Percentiles rank a stretch among this genome's conserved stretches.
Evolutionary conservation across 1,140 invertebrate genomes (phyloP).

Genomic region (Dreissena polymorpha): DNA sequence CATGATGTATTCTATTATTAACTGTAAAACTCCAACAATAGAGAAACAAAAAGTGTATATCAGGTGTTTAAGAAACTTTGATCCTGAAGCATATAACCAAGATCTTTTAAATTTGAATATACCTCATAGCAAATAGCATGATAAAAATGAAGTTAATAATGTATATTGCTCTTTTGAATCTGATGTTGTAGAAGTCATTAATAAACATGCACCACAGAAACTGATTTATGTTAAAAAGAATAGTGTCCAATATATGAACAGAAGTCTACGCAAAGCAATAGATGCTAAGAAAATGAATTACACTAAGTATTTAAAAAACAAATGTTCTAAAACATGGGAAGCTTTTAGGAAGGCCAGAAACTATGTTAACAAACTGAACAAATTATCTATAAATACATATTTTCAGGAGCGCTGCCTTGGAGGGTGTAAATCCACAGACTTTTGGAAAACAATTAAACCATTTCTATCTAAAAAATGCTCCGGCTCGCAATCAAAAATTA

Average conservation of each 20-base stretch:
- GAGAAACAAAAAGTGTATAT: constrained; percentile 35
- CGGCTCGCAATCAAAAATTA: constrained; percentile 5
- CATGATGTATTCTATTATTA: constrained; percentile 38
- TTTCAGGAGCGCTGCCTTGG: constrained; percentile 25
- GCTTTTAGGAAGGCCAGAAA: constrained; percentile 31
- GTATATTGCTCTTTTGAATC: constrained; percentile 29
- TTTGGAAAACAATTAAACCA: constrained; percentile 20
- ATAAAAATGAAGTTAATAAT: constrained; percentile 10
- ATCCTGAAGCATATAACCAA: constrained; percentile 22
- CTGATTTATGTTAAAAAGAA: constrained; percentile 24
- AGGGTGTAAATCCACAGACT: constrained; percentile 11
- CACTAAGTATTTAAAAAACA: constrained; percentile 11
- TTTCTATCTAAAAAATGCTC: not conserved
- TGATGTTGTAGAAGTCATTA: constrained; percentile 20
- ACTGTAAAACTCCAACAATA: constrained; percentile 12
- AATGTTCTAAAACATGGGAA: constrained; percentile 31
- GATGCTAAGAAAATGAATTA: constrained; percentile 47
- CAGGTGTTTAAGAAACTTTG: constrained; percentile 39
- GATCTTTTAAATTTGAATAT: constrained; percentile 15
- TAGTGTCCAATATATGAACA: constrained; percentile 16
- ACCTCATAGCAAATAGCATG: not conserved
- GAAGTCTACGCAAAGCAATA: constrained; percentile 30
- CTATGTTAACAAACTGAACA: constrained; percentile 28
- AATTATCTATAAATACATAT: not conserved
- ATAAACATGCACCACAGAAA: constrained; percentile 43